These are phyloP conservation scores for Nasonia longicornis DNA, from an alignment of 1,140 invertebrate species.

Conservation along the genomic window DNA sequence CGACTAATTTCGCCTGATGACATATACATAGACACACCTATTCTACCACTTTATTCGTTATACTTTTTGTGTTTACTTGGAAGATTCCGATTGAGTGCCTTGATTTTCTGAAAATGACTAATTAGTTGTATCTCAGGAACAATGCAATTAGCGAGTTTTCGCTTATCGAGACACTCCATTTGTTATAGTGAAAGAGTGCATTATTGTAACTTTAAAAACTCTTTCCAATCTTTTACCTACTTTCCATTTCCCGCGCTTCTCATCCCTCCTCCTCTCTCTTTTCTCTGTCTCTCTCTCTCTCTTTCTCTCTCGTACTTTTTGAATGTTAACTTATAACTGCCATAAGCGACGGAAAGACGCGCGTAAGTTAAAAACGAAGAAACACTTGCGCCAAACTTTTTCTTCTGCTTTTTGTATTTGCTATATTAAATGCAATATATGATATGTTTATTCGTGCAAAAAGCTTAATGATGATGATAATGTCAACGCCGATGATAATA, in stretches of 20 bases:
- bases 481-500: neutral
- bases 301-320: neutral
- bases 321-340: conserved; percentile 41
- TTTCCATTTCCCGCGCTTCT: neutral
- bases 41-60: neutral
- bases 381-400: neutral
- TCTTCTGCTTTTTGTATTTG: conserved; percentile 13
- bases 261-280: neutral
- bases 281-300: neutral
- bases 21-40: conserved; percentile 12
- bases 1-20: conserved; percentile 14
- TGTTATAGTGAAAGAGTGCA: too few species aligned
- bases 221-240: too few species aligned
- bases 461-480: neutral
- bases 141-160: neutral
- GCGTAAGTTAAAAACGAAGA: neutral
- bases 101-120: neutral
- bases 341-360: conserved; percentile 29
- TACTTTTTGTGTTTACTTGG: neutral
- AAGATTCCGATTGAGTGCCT: neutral
- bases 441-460: neutral
- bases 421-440: neutral
- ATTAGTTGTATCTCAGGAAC: neutral
- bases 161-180: too few species aligned
- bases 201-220: too few species aligned